Evolutionary conservation across 2,797 vertebrate species (phyloP), one percentile per base, ranked within the genome.

Genomic region (Gastrophryne carolinensis): DNA sequence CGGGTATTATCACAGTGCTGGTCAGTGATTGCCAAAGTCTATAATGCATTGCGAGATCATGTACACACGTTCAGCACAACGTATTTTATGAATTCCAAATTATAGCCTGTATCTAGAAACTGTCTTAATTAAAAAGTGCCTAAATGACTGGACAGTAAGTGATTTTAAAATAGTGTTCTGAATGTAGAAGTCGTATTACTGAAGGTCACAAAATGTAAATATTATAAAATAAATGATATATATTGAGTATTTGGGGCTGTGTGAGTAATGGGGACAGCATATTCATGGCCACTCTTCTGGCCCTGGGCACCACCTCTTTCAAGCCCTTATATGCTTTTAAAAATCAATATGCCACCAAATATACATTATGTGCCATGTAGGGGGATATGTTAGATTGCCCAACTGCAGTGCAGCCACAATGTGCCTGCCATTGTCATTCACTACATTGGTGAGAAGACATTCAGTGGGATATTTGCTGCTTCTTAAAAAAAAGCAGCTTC

Each of bases 1-100:
- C 81, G 82, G 82, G 81, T 82, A 87, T 83, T 82, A 87, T 87
- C 82, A 83, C 82, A 83, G 87, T 85, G 86, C 82, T 58, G 74
- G 66, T 49, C 67, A 70, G 27, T 56, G 67, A 64, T 69, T 77
- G 67, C 58, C 66, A 71, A 77, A 77, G 58, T 56, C 74, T n/a
- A 29, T 64, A 71, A 77, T 70, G 30, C 34, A 44, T 71, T 71
- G 74, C 74, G 47, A 26, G 37, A 58, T 63, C 74, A 77, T 77
- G 66, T 70, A 34, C 56, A 57, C 49, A 54, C 21, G 24, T 68
- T 68, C 50, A 29, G 34, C 23, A 27, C 32, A 39, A 39, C 65
- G 21, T 37, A 37, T 26, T 56, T 54, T n/a, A 54, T 41, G 35
- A 66, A 68, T 68, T 34, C 34, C 27, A n/a, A 41, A n/a, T 23